Base-by-base conservation (phyloP, 2,888 invertebrate species). In the Coelogynopora nodosa region DNA sequence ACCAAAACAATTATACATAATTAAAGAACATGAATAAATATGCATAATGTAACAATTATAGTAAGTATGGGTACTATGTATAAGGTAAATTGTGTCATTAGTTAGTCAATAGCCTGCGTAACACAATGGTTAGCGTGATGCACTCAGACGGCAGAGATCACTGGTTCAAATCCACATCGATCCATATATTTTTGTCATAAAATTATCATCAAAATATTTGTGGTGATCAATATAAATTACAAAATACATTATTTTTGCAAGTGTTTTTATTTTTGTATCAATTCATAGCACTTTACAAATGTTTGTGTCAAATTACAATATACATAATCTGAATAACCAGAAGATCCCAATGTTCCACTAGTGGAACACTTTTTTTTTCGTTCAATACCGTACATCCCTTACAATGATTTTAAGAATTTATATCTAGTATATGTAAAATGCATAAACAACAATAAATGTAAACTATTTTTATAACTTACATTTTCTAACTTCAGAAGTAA, bases 321-420 rank as follows among this genome's bases (percentile, higher is more conserved):
- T 74, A 74, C 74, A 74, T 74, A 74, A 74, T 74, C 74, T 74
- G 74, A 74, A 74, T 82, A 82, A 31, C 31, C 82, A 82, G 82
- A 82, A 82, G 82, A 82, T 82, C 82, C 30, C 82, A 82, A 82
- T 82, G 82, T 82, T 82, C 82, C 31, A 30, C 31, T 31, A 31
- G 82, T 31, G 82, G 82, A 82, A 82, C 82, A 82, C 82, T 27
- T 30, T 81, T 31, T n/a, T 85, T 88, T 86, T 31, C 74, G 23
- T 74, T 74, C 23, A 74, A 74, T 81, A 30, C 81, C 85, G 81
- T 67, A 87, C 49, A 2, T 87, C 31, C 67, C 86, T 30, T 86
- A 82, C n/a, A 82, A 81, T 67, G 81, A 74, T 87, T 31, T 87
- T n/a, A 30, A 86, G 82, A 86, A 80, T 13, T 31, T 18, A 29